Percentiles rank a stretch among this genome's conserved stretches.
phyloP scores from a whole-genome alignment of 2,113 vertebrate genomes.

The Macrotis lagotis region DNA sequence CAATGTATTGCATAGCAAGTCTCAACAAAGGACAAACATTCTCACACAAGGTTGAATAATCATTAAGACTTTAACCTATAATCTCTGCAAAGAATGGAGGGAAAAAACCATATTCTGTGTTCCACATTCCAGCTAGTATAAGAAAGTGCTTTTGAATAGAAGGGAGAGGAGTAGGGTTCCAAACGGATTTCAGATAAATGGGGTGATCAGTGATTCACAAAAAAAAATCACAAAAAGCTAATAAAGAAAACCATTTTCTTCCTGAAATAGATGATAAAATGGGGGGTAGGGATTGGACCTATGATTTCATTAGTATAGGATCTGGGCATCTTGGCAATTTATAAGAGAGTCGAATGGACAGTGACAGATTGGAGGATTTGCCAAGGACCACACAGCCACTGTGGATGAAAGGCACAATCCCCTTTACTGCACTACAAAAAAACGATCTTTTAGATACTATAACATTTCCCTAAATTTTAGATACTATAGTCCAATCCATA shows the following conservation, averaged over 20 bases:
- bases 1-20: conserved; percentile 54
- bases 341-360: not conserved
- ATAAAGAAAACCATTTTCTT: conserved; percentile 54
- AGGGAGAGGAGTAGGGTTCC: not conserved
- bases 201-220: conserved; percentile 64
- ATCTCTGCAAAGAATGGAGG: conserved; percentile 54
- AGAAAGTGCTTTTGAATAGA: conserved; percentile 50
- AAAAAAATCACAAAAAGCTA: conserved; percentile 65
- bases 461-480: not conserved
- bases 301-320: not conserved
- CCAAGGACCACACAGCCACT: not conserved
- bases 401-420: not conserved
- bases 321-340: not conserved
- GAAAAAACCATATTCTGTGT: conserved; percentile 63
- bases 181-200: conserved; percentile 48
- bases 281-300: not conserved
- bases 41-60: conserved; percentile 49
- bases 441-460: not conserved
- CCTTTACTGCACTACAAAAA: not conserved
- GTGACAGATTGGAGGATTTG: not conserved
- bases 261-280: not conserved
- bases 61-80: conserved; percentile 63
- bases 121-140: conserved; percentile 45
- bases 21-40: conserved; percentile 69
- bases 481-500: not conserved